Evolutionary conservation across 2,888 invertebrate species (phyloP), one percentile per base, ranked within the genome.

Genomic region (Pecten maximus): DNA sequence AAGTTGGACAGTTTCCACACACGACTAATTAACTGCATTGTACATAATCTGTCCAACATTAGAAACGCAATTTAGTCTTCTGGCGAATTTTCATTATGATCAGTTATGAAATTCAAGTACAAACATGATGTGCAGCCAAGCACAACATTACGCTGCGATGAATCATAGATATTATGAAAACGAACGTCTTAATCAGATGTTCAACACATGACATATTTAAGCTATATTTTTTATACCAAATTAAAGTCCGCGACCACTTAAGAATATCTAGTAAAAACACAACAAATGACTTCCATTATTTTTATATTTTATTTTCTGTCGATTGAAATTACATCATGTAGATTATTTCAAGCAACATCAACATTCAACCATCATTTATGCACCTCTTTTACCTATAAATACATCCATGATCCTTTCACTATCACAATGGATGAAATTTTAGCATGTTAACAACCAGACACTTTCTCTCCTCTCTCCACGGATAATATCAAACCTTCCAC

Each of bases 341-440:
- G 12, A 44, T 44, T 6, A 35, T 35, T 35, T 74, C 74, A 74
- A 74, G 35, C 74, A 74, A 74, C 74, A 35, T 60, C 60, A 74
- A 74, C 74, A 74, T 74, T 74, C 74, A 74, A 35, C 23, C 74
- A 10, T 19, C 74, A 74, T 74, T 74, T 74, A 74, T 74, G 54
- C 54, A 35, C 74, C 10, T 74, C 2, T 74, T 74, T 74, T 74
- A 74, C 74, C 35, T 74, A 74, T 74, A 74, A 74, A 74, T 74
- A 74, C 74, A 74, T 74, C 74, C 74, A 74, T 74, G 28, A 28
- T 28, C 74, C 28, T 74, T 74, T 15, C 28, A 6, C 12, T 74
- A 74, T 74, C 74, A 74, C 74, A 74, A 74, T 74, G 74, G 74
- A 74, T 74, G 74, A 74, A 74, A 74, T 54, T 23, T 54, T 54